These are phyloP conservation scores for Troides oblongomaculatus DNA, from an alignment of 2,888 invertebrate species.

Conservation along the genomic window DNA sequence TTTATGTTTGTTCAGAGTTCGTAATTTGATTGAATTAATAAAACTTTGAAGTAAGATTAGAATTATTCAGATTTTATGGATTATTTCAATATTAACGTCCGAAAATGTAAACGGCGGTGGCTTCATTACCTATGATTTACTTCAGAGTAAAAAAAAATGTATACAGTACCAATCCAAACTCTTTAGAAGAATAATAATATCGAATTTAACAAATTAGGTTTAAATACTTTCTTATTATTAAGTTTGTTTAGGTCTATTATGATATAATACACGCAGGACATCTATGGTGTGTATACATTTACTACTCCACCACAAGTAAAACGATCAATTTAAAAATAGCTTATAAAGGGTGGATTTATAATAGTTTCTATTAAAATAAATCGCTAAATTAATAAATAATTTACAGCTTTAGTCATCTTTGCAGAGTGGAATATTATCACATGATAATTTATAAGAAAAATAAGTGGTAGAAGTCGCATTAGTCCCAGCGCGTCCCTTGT, in stretches of 20 bases:
- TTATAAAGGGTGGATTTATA: no score
- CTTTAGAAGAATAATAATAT: no score
- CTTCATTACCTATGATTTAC: neutral
- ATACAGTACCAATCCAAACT: no score
- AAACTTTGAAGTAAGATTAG: slow-evolving; percentile 51
- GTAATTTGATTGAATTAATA: slow-evolving; percentile 56
- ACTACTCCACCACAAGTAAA: no score
- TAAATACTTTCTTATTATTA: no score
- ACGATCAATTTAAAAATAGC: no score
- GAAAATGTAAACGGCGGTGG: neutral
- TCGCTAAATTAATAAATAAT: neutral
- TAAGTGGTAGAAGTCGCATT: slow-evolving; percentile 31
- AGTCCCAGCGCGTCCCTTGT: slow-evolving; percentile 33
- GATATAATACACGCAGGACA: no score
- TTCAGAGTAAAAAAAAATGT: neutral
- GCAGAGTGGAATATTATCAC: slow-evolving; percentile 32
- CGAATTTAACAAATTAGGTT: no score
- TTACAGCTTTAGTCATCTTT: neutral
- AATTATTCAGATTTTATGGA: slow-evolving; percentile 50
- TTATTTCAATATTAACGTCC: slow-evolving; percentile 36
- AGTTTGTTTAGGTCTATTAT: no score
- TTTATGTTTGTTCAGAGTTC: slow-evolving; percentile 67
- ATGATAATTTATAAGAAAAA: slow-evolving; percentile 34
- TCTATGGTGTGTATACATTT: no score
- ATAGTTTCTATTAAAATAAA: neutral